Evolutionary conservation across 2,888 invertebrate species (phyloP), one percentile per base, ranked within the genome.

Genomic region (Ariolimax columbianus): DNA sequence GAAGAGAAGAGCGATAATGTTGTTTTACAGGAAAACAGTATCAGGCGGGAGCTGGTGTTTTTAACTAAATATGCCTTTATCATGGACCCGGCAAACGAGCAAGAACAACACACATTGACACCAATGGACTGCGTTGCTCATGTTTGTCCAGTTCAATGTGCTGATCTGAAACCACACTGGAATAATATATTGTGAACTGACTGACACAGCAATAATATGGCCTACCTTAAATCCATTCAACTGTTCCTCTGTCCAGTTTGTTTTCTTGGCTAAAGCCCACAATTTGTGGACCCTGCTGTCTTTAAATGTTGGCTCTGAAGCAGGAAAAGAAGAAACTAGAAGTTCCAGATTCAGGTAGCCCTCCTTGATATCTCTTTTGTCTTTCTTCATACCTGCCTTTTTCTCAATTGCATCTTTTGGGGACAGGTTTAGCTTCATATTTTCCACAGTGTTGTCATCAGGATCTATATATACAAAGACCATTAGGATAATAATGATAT

Each of bases 261-360:
- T 96, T 82, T 96, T 95, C 33, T 96, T 93, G 3, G 98, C 98
- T 85, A 97, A 95, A 89, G 96, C 96, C 98, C 98, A 98, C 51
- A 98, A 94, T 0, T 96, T 97, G 93, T 97, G 97, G 0, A 98
- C 98, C 95, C 97, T 97, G 0, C 97, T 97, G 92, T 98, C 98
- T 72, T 97, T 96, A 93, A 98, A 98, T n/a, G 88, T 88, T 36
- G 86, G 79, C 11, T 90, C 97, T 92, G 73, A 36, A 33, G 96
- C 97, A 66, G 97, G 96, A 90, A 86, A 78, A 1, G 66, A 19
- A 0, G 86, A 77, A 40, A 51, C 36, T 1, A 85, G 51, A n/a
- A 85, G 83, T 63, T 90, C 88, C 30, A 90, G 77, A 55, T 88
- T 89, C 19, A 88, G 84, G 85, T 90, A 88, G 33, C 89, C 88